phyloP scores from a whole-genome alignment of 2,888 invertebrate species.

The Blastobasis adustella region DNA sequence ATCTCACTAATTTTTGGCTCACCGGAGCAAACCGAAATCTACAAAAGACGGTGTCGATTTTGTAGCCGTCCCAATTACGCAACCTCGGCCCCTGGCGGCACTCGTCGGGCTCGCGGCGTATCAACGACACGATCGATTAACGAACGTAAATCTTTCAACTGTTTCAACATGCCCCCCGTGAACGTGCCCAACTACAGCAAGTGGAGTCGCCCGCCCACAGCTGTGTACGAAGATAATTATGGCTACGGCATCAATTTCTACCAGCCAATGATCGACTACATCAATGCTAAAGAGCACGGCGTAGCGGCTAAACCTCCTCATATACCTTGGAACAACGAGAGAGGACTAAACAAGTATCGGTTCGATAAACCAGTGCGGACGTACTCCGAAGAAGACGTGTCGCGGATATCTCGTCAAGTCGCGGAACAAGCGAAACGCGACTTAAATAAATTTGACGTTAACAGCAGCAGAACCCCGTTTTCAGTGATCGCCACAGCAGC shows the following conservation, averaged over 20 bases:
- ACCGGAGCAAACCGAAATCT: slow-evolving; percentile 45
- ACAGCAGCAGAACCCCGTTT: slow-evolving; percentile 75
- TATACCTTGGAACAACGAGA: slow-evolving; percentile 83
- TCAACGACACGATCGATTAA: slow-evolving; percentile 39
- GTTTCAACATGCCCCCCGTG: slow-evolving; percentile 52
- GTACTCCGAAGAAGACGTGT: slow-evolving; percentile 80
- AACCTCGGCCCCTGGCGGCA: slow-evolving; percentile 41
- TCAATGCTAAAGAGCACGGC: slow-evolving; percentile 79
- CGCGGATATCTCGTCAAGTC: slow-evolving; percentile 78
- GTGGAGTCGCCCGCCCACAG: slow-evolving; percentile 76
- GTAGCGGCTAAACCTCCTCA: slow-evolving; percentile 72
- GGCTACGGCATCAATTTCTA: slow-evolving; percentile 89
- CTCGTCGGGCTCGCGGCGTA: slow-evolving; percentile 28
- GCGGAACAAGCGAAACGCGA: slow-evolving; percentile 81
- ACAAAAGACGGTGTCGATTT: slow-evolving; percentile 53
- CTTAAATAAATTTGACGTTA: slow-evolving; percentile 74
- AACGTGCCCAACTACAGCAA: slow-evolving; percentile 58
- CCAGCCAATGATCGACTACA: slow-evolving; percentile 91
- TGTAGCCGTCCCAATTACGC: slow-evolving; percentile 42
- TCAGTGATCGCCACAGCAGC: slow-evolving; percentile 77
- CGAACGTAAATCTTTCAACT: slow-evolving; percentile 37
- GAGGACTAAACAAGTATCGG: slow-evolving; percentile 79
- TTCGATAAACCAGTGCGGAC: slow-evolving; percentile 77
- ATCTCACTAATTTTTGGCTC: slow-evolving; percentile 54
- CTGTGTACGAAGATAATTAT: slow-evolving; percentile 88